Evolutionary conservation across 2,888 invertebrate genomes (phyloP), one percentile per base, ranked within the genome.

Genomic region (Drosophila subquinaria): DNA sequence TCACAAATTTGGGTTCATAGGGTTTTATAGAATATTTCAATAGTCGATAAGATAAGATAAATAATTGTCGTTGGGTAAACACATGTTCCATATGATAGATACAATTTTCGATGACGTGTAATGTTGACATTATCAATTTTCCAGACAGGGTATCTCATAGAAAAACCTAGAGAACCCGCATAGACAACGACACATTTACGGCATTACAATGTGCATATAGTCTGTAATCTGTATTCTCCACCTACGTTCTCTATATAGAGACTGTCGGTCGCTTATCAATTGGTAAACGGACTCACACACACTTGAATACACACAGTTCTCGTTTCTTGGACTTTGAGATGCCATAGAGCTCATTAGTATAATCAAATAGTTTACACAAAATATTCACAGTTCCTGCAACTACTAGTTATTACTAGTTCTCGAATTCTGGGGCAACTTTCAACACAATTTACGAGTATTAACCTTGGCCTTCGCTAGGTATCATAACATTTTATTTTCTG

Each of bases 301-400:
- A 65, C 3, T 1, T 23, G 23, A 27, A 47, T 11, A 20, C 11
- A 15, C 50, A 65, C 17, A 65, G 55, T 42, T 38, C 60, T 50
- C 47, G 43, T 55, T 66, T 73, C 15, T 42, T 67, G 83, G 87
- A 84, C 83, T 84, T 84, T 84, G 89, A 59, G 69, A 74, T 72
- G 74, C 56, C 61, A 63, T 69, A 60, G 69, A 78, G 72, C 70
- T 68, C 48, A 67, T 71, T 74, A 56, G 47, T 48, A 67, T 55
- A 35, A 62, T 55, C 33, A 40, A 64, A 61, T 23, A 30, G 23
- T 45, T 63, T 65, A 67, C 35, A 66, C 17, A 57, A 61, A 59
- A 50, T 38, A 48, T 55, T 47, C 36, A n/a, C 17, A 47, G 36
- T 59, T 45, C 66, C 56, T 65, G 65, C 40, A 71, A 47, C 35